Evolutionary conservation across 2,797 vertebrate species (phyloP).

Genomic region (Smutsia gigantea): DNA sequence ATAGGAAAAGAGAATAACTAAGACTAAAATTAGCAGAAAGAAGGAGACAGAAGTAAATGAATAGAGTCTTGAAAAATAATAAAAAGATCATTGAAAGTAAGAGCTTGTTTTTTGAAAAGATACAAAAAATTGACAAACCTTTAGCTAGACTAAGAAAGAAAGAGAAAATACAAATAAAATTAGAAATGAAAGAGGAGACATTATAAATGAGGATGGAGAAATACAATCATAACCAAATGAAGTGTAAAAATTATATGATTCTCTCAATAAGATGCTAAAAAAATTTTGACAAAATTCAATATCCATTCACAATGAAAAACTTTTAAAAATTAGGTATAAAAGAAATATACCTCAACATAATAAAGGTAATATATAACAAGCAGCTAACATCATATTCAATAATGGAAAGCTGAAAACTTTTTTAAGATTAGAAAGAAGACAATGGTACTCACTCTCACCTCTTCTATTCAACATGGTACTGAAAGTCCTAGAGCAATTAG

Average conservation of each 20-base stretch:
- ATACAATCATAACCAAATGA: background rate
- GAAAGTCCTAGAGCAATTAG: background rate
- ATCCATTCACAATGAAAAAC: background rate
- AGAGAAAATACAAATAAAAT: background rate
- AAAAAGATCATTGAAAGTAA: background rate
- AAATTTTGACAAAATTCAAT: background rate
- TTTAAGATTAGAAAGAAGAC: background rate
- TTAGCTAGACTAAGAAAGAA: background rate
- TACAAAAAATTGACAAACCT: background rate
- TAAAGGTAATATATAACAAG: background rate
- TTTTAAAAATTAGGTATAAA: background rate
- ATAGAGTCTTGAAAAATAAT: background rate
- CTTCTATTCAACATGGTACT: background rate
- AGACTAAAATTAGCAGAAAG: background rate
- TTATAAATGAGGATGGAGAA: background rate
- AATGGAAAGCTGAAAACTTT: background rate
- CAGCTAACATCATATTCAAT: background rate
- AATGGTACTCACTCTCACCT: background rate
- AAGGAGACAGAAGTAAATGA: background rate
- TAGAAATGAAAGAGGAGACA: background rate
- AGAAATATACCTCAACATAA: background rate
- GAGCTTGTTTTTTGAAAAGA: background rate
- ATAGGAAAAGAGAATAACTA: background rate
- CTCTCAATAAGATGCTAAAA: background rate
- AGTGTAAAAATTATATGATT: background rate